Conservation (phyloP, 2,888 invertebrate species). For the Ariolimax columbianus region DNA sequence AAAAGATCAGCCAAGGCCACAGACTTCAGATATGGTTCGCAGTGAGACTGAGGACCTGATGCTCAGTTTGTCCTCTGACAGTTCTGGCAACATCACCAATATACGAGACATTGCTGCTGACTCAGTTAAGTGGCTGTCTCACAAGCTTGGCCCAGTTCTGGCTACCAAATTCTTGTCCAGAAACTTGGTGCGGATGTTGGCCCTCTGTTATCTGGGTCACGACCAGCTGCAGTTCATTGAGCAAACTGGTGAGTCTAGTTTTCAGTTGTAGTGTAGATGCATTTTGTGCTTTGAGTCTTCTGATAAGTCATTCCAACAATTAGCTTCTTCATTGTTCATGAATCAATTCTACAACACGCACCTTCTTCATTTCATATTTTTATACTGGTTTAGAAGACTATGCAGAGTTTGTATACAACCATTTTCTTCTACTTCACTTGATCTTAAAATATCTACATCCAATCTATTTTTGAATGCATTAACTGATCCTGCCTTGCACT, state of each 20-base stretch:
- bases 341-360: too few species aligned
- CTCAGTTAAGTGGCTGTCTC: conserved; percentile 89
- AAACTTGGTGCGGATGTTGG: conserved; percentile 94
- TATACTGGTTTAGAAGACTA: too few species aligned
- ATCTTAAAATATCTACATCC: too few species aligned
- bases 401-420: too few species aligned
- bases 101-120: conserved; percentile 77
- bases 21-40: conserved; percentile 64
- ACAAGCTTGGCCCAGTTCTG: conserved; percentile 94
- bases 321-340: too few species aligned
- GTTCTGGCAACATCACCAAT: conserved; percentile 70
- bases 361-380: too few species aligned
- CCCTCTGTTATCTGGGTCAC: conserved; percentile 91
- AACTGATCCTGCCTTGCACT: too few species aligned
- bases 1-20: background rate
- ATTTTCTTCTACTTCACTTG: too few species aligned
- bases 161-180: conserved; percentile 93
- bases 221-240: conserved; percentile 67
- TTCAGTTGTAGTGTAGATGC: too few species aligned
- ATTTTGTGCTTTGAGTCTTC: too few species aligned
- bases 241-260: conserved; percentile 56
- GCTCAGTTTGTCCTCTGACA: conserved; percentile 62
- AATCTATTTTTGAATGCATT: too few species aligned
- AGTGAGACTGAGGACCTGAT: conserved; percentile 76
- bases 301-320: too few species aligned